Conservation (phyloP, 2,113 vertebrate species). For the Baryphthengus martii region DNA sequence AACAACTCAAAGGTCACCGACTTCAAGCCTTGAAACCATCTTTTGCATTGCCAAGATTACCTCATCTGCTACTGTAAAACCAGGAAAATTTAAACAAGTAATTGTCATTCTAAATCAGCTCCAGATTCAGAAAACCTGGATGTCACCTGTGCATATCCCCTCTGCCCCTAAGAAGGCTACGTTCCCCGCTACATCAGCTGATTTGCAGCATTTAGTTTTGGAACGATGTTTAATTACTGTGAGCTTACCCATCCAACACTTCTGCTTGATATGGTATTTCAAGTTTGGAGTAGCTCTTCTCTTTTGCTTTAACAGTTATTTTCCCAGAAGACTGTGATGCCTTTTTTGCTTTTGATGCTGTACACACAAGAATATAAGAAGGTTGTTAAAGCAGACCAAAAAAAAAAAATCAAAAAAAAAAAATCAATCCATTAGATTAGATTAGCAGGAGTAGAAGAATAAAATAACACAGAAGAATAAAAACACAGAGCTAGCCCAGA, state of each 20-base stretch:
- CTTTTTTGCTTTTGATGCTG: constrained; percentile 95
- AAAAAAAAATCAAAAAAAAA: neutral
- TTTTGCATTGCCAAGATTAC: neutral
- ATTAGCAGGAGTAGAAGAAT: neutral
- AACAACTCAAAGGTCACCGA: neutral
- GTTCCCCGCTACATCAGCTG: neutral
- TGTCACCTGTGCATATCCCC: neutral
- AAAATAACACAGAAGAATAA: neutral
- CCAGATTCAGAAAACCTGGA: neutral
- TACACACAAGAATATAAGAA: neutral
- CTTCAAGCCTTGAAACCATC: neutral
- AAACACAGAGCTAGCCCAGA: neutral
- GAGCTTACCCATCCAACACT: constrained; percentile 93
- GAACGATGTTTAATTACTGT: neutral
- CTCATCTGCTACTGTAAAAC: neutral
- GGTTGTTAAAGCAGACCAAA: neutral
- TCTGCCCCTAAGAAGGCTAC: neutral
- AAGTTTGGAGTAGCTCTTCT: constrained; percentile 98
- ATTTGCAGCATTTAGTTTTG: neutral
- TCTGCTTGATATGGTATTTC: constrained; percentile 99
- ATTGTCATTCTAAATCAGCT: neutral
- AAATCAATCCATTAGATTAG: neutral
- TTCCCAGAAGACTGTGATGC: constrained; percentile 92
- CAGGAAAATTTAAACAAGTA: neutral
- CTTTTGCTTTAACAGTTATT: constrained; percentile 98